Evolutionary conservation across 2,797 vertebrate species (phyloP).

Genomic region (Adelosebastes latens): DNA sequence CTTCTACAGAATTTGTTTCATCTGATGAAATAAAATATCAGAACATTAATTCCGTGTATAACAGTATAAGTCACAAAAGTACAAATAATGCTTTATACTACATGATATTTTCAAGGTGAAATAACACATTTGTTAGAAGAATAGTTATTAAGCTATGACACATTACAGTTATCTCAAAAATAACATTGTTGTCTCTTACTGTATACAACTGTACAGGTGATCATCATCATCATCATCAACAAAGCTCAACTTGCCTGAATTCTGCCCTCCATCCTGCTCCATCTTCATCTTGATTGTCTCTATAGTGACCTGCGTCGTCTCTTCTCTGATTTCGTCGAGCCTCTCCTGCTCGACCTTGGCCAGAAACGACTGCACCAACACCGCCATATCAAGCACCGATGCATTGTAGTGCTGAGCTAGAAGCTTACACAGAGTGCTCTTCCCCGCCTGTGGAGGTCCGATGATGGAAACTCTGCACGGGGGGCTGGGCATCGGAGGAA

Average conservation of each 20-base stretch:
- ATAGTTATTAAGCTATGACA: neutral
- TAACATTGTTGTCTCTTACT: neutral
- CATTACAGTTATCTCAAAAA: neutral
- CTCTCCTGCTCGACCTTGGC: conserved; percentile 71
- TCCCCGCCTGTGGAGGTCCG: conserved; percentile 88
- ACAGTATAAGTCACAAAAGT: neutral
- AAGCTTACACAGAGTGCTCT: conserved; percentile 85
- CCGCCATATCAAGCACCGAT: conserved; percentile 85
- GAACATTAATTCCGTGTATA: neutral
- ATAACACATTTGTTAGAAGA: neutral
- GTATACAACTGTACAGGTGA: neutral
- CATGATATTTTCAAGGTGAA: neutral
- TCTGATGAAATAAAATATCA: conserved; percentile 25
- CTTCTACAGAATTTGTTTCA: conserved; percentile 25
- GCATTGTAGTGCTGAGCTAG: conserved; percentile 86
- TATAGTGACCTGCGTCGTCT: conserved; percentile 79
- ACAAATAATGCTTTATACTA: neutral
- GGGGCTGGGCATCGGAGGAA: conserved; percentile 90
- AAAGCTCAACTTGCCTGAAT: conserved; percentile 50
- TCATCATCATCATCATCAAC: neutral
- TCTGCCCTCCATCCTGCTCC: conserved; percentile 45
- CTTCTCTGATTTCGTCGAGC: conserved; percentile 69
- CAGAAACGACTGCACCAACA: conserved; percentile 70
- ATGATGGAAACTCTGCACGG: conserved; percentile 90
- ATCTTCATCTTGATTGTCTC: conserved; percentile 75